Base-by-base conservation (phyloP, 1,140 invertebrate species). In the Chelonus insularis region DNA sequence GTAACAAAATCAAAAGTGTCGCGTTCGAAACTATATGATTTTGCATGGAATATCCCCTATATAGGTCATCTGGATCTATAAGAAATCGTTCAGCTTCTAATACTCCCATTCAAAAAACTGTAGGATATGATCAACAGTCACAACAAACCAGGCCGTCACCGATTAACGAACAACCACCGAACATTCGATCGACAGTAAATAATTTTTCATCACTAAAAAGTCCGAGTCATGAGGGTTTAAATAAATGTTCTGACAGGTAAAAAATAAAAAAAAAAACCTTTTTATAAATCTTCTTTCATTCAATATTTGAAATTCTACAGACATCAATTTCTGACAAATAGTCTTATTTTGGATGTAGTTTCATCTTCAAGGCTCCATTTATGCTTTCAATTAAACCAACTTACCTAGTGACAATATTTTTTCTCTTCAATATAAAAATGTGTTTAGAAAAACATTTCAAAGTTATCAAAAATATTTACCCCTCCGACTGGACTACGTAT, bases 61-160 rank as follows among this genome's bases (percentile, higher is more conserved):
- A 51, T 58, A 80, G 78, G 69, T 80, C 78, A 71, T 75, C 78
- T 68, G 77, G 77, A 66, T 78, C 77, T 66, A 74, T 79, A 76
- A 74, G 76, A 69, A 76, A 75, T 37, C 74, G 76, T 39, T 79
- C 77, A 14, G 77, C 77, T 54, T 76, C 77, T 29, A 79, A 72
- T 65, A 79, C 77, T 51, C 76, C 77, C 58, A 60, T 75, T 58
- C 77, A 79, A 70, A 65, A 65, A 55, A 70, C 66, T 48, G 68
- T 72, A 61, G 75, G 69, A 41, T 66, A 65, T 54, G 68, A 69
- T 16, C 73, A 72, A 50, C 57, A 66, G 52, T 67, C 66, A n/a
- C 63, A 69, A 67, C 66, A 71, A 11, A 32, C 55, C 1, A 58
- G 59, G 29, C 60, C 60, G 43, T 55, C 54, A 4, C 63, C 75